Base-by-base conservation (phyloP, 1,140 invertebrate species). In the Aphis gossypii region DNA sequence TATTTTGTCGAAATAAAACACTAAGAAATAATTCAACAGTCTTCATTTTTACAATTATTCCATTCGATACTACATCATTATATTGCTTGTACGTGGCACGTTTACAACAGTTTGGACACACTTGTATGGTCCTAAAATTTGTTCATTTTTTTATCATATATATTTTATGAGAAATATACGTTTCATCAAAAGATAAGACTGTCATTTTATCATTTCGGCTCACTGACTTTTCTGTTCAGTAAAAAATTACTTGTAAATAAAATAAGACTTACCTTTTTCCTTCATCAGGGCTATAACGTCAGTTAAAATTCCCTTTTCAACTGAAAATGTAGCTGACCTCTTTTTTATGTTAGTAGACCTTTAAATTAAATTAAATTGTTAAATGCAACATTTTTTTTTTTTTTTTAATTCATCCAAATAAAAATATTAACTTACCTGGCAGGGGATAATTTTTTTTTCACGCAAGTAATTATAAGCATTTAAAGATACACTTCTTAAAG, bases 121-220 rank as follows among this genome's bases (percentile, higher is more conserved):
- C 25, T 90, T 90, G 46, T 51, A 38, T 35, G 88, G 88, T 5
- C 88, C 88, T 90, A 90, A 51, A 46, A 90, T 51, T 35, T 54
- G 38, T n/a, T 90, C 48, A 20, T 90, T 38, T 35, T 90, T 4
- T 20, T n/a, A n/a, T 90, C n/a, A n/a, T n/a, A n/a, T 0, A 44
- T 46, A 46, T 35, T 21, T 44, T 44, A 6, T 90, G 41, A n/a
- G 46, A 35, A 30, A 90, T 51, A 5, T 44, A 51, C 35, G 54
- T 90, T 35, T 90, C 60, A 68, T 68, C 60, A 30, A 68, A 68
- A 25, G 60, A 68, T 8, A 68, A 68, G 25, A 68, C 60, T 30
- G 25, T 68, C 25, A 68, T 68, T 68, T 25, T 68, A 4, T 68
- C 60, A 25, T 68, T 68, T 3, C 60, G 21, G 3, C 2, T 25